Conservation (phyloP, 2,113 vertebrate species). For the Circaetus gallicus region DNA sequence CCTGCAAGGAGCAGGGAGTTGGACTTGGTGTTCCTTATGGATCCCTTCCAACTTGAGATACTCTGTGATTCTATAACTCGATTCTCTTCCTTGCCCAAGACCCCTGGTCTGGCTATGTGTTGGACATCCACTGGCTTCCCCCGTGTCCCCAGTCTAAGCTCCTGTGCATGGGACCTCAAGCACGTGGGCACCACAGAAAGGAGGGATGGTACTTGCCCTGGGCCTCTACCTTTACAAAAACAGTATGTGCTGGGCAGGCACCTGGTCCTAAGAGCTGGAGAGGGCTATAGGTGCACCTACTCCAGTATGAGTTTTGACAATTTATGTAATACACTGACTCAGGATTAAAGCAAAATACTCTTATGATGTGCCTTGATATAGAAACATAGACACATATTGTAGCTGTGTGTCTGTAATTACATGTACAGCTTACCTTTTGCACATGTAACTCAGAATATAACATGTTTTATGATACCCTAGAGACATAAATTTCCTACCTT, state of each 20-base stretch:
- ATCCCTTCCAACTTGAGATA: background rate
- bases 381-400: background rate
- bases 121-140: background rate
- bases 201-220: background rate
- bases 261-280: background rate
- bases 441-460: background rate
- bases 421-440: background rate
- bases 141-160: background rate
- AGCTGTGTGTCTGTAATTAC: fast-evolving
- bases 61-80: background rate
- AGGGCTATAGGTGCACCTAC: background rate
- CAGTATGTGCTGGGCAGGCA: background rate
- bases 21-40: background rate
- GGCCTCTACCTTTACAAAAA: background rate
- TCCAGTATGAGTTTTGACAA: background rate
- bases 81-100: background rate
- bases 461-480: background rate
- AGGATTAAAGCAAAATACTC: background rate
- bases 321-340: background rate
- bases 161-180: background rate
- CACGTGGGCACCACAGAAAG: fast-evolving
- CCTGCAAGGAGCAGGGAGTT: background rate
- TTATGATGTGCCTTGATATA: background rate
- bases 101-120: no score
- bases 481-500: background rate